phyloP scores from a whole-genome alignment of 2,797 vertebrate species.

The Gallirallus australis region DNA sequence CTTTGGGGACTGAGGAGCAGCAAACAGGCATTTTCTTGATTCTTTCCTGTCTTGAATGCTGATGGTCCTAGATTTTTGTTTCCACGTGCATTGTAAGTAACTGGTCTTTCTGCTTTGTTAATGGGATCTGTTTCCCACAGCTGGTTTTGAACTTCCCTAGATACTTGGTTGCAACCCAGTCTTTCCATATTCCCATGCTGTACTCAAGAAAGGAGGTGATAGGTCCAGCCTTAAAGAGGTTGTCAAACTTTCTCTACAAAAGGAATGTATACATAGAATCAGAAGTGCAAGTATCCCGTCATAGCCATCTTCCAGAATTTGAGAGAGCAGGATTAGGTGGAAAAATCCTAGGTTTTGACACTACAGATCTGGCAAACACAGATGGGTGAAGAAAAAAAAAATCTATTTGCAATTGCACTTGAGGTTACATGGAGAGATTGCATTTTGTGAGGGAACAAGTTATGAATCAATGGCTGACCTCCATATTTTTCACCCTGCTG shows the following conservation, averaged over 20 bases:
- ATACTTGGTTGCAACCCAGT: neutral
- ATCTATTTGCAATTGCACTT: neutral
- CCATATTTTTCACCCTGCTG: neutral
- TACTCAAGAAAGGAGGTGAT: neutral
- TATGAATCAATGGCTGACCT: neutral
- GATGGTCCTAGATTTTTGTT: neutral
- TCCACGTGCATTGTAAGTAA: neutral
- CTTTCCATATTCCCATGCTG: neutral
- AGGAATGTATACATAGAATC: neutral
- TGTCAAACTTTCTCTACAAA: neutral
- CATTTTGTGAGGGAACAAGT: neutral
- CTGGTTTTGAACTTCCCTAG: neutral
- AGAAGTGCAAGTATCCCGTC: conserved; percentile 23
- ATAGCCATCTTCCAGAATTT: neutral
- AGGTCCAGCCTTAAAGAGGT: neutral
- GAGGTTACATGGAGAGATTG: neutral
- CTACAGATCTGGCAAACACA: neutral
- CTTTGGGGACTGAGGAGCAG: neutral
- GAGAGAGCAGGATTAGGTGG: neutral
- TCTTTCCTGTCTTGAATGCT: neutral
- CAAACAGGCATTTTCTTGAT: neutral
- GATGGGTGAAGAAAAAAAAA: neutral
- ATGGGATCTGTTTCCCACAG: neutral
- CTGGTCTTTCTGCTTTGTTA: neutral
- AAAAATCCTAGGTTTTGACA: neutral